Evolutionary conservation across 2,888 invertebrate species (phyloP).

Genomic region (Lymantria dispar): DNA sequence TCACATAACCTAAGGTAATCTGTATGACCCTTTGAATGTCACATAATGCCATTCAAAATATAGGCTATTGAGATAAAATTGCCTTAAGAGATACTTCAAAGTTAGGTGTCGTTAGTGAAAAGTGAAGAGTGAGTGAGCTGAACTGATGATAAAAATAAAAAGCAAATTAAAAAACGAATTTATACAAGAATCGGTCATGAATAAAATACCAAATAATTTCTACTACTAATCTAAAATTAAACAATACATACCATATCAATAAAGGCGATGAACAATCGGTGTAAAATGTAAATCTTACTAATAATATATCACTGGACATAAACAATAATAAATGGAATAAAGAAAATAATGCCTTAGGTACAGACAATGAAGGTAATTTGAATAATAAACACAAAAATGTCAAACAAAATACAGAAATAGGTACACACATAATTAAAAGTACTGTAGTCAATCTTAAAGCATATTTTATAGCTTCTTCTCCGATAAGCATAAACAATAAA

Average conservation of each 20-base stretch:
- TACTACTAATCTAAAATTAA: constrained; percentile 15
- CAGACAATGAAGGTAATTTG: constrained; percentile 12
- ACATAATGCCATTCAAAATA: too few relatives aligned
- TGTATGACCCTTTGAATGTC: too few relatives aligned
- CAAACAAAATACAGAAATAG: constrained; percentile 16
- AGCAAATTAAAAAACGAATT: constrained; percentile 1
- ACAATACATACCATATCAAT: constrained; percentile 9
- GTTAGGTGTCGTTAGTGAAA: too few relatives aligned
- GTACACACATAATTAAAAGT: constrained; percentile 28
- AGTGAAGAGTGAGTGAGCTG: too few relatives aligned
- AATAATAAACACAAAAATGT: constrained; percentile 15
- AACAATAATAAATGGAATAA: constrained; percentile 21
- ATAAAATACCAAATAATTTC: constrained; percentile 28
- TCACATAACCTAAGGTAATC: too few relatives aligned
- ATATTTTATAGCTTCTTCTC: neutral
- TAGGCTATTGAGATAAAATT: too few relatives aligned
- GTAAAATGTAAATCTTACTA: constrained; percentile 26
- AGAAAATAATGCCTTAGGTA: constrained; percentile 20
- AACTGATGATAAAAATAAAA: neutral
- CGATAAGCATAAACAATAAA: constrained; percentile 3
- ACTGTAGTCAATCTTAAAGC: constrained; percentile 25
- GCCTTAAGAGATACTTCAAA: too few relatives aligned
- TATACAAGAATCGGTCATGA: neutral
- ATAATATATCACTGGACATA: constrained; percentile 20
- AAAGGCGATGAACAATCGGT: neutral